Conservation (phyloP, 1,140 invertebrate genomes). For the Platyscapa corneri region DNA sequence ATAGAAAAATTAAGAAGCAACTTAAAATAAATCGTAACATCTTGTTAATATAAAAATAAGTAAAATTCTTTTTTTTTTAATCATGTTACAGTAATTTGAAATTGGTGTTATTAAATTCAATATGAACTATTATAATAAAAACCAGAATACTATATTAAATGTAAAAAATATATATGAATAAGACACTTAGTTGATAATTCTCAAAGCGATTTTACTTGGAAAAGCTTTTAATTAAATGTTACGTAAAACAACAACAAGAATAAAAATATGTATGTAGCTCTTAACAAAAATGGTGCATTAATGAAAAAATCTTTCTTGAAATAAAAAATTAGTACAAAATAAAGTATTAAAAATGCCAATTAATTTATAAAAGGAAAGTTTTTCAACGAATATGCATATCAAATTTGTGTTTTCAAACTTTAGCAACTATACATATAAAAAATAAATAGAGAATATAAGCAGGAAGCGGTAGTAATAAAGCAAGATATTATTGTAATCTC, state of each 20-base stretch:
- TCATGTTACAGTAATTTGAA: background rate
- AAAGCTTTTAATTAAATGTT: too few species aligned
- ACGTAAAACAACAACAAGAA: background rate
- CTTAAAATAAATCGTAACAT: background rate
- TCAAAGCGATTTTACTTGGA: background rate
- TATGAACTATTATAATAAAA: background rate
- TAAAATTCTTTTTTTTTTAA: background rate
- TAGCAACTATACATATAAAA: background rate
- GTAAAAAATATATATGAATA: background rate
- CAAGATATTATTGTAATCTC: conserved; percentile 1
- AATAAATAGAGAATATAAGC: background rate
- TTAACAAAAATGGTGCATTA: background rate
- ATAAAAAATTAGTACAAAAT: background rate
- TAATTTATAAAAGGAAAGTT: background rate
- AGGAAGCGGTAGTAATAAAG: background rate
- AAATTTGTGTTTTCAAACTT: background rate
- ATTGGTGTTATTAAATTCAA: background rate
- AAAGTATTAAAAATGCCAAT: background rate
- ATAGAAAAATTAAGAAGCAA: too few species aligned
- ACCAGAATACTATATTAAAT: background rate
- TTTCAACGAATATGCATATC: background rate
- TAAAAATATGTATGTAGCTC: too few species aligned
- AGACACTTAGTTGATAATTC: background rate
- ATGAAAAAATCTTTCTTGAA: background rate
- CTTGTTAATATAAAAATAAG: background rate